Evolutionary conservation across 2,888 invertebrate species (phyloP).

Genomic region (Rugalucina vietnamica): DNA sequence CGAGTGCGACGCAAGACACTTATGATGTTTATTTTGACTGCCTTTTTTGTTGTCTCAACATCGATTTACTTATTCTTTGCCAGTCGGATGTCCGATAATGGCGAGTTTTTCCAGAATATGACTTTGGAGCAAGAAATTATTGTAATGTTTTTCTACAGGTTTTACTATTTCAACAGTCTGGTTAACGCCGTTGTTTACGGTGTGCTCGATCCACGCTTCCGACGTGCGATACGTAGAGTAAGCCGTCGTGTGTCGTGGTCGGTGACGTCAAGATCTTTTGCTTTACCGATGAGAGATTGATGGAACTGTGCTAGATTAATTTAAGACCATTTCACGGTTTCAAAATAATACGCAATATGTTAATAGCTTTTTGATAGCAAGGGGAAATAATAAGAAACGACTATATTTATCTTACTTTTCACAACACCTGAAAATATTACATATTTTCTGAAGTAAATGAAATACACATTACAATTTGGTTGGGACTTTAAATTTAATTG

Average conservation of each 20-base stretch:
- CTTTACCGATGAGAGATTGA: too few species aligned
- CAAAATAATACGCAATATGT: too few species aligned
- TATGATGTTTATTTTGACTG: slow-evolving; percentile 62
- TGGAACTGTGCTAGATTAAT: too few species aligned
- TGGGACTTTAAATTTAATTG: too few species aligned
- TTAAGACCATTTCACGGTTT: too few species aligned
- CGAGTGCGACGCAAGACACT: slow-evolving; percentile 55
- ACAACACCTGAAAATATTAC: too few species aligned
- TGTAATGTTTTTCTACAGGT: slow-evolving; percentile 55
- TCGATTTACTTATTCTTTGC: slow-evolving; percentile 49
- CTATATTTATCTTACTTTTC: too few species aligned
- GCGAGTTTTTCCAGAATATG: slow-evolving; percentile 28
- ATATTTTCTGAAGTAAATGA: too few species aligned
- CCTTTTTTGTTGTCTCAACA: slow-evolving; percentile 49
- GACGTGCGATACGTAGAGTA: slow-evolving; percentile 39
- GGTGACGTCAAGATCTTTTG: neutral
- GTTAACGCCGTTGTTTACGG: slow-evolving; percentile 58
- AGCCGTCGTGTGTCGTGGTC: neutral
- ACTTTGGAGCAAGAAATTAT: slow-evolving; percentile 21
- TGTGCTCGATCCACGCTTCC: slow-evolving; percentile 55
- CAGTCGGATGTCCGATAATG: slow-evolving; percentile 35
- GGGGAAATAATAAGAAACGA: too few species aligned
- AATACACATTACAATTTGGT: too few species aligned
- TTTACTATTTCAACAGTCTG: slow-evolving; percentile 59
- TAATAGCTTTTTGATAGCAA: too few species aligned